Evolutionary conservation across 2,113 vertebrate genomes (phyloP).

Genomic region (Lycaon pictus): DNA sequence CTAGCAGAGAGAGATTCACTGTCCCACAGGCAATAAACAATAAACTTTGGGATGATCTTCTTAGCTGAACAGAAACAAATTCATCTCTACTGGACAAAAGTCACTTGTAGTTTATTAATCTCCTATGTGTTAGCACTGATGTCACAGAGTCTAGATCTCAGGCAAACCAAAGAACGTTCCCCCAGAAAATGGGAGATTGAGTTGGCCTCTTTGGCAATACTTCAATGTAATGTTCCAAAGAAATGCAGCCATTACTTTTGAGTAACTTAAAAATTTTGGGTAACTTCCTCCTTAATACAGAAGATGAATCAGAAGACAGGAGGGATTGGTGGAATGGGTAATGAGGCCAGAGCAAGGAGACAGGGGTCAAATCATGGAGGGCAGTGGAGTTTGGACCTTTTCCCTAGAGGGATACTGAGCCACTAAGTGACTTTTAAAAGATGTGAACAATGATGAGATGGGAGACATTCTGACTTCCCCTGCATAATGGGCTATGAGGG

Average conservation of each 20-base stretch:
- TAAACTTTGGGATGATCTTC: not conserved
- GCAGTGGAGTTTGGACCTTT: not conserved
- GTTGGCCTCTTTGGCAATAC: not conserved
- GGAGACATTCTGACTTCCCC: not conserved
- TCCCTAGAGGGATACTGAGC: not conserved
- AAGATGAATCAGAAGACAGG: not conserved
- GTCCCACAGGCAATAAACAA: not conserved
- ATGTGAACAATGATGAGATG: not conserved
- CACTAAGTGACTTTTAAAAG: not conserved
- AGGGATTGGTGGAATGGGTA: not conserved
- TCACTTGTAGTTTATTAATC: not conserved
- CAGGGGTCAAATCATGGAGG: not conserved
- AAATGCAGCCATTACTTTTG: not conserved
- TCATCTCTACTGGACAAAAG: not conserved
- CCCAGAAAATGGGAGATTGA: not conserved
- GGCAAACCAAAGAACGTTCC: not conserved
- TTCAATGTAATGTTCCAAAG: not conserved
- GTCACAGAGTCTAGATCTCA: not conserved
- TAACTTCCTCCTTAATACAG: not conserved
- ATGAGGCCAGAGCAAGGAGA: not conserved
- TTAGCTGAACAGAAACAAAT: not conserved
- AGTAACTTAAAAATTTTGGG: not conserved
- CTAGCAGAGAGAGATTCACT: not conserved
- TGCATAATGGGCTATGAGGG: not conserved
- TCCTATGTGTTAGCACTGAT: not conserved